Conservation (phyloP, 2,113 vertebrate genomes). For the Eulacestoma nigropectus region DNA sequence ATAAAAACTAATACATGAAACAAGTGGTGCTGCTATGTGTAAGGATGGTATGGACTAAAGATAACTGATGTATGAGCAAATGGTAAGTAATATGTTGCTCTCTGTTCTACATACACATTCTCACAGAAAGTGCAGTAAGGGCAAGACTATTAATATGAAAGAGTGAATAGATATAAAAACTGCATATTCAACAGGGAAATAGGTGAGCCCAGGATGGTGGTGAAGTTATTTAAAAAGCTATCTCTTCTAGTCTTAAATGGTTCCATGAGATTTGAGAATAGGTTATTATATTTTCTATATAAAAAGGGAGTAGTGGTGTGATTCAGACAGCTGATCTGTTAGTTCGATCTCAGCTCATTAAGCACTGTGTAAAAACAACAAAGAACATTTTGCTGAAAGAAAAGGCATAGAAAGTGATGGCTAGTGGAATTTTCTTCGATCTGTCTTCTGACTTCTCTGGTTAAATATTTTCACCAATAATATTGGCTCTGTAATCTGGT, state of each 20-base stretch:
- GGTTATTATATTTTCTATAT: neutral
- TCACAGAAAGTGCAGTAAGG: neutral
- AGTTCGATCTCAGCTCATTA: neutral
- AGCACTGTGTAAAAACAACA: neutral
- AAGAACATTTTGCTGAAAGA: neutral
- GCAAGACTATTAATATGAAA: neutral
- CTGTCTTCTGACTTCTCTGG: neutral
- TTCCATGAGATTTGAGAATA: neutral
- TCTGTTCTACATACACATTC: neutral
- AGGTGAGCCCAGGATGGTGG: neutral
- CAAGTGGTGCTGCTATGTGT: neutral
- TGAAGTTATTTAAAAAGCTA: neutral
- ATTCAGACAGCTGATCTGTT: neutral
- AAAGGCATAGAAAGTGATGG: neutral
- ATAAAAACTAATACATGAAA: neutral
- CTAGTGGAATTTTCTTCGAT: neutral
- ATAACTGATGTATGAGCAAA: neutral
- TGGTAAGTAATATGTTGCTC: neutral
- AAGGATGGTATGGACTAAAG: neutral
- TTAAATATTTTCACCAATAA: neutral
- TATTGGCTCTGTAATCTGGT: neutral
- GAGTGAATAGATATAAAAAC: neutral
- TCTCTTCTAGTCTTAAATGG: neutral
- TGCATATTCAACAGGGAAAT: neutral
- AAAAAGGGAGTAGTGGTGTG: neutral